Evolutionary conservation across 2,888 invertebrate genomes (phyloP), one percentile per base, ranked within the genome.

Genomic region (Amiota mariae): DNA sequence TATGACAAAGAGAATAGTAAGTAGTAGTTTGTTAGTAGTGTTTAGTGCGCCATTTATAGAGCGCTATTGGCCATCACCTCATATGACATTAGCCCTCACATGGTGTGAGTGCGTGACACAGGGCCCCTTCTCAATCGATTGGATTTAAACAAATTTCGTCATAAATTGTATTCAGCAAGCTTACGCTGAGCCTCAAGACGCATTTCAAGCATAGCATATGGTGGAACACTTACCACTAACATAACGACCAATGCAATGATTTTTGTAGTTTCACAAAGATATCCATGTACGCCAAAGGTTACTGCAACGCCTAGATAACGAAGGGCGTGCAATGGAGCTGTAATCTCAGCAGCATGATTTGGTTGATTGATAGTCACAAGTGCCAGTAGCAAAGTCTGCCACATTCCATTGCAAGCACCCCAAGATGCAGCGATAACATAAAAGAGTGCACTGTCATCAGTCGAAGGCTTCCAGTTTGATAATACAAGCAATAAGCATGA

Each of bases 321-420:
- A 89, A 94, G 84, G 82, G 93, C 93, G 89, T 94, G 88, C 1
- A 92, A 85, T 0, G 91, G 88, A 2, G 88, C 93, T 90, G 86
- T 77, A 4, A 89, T 87, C 72, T 89, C 87, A 6, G 83, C 81
- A n/a, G 90, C 89, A 81, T 88, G 91, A 83, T 88, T 87, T 79
- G 88, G 82, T 72, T 90, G 90, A 72, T 89, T 90, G 8, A 89
- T 81, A 4, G 90, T 90, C 59, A 90, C 86, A 73, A 90, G 78
- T n/a, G 90, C 88, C 64, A 90, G 91, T 70, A 91, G 87, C 24
- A 92, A 88, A 4, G 95, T 95, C 85, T 96, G 95, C 96, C 96
- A 96, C 79, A 96, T 93, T 20, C 95, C 94, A 72, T 95, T 95
- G 89, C 96, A 96, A 2, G 96, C 95, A 15, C 95, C 96, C 96